Evolutionary conservation across 1,140 invertebrate species (phyloP), one percentile per base, ranked within the genome.

Genomic region (Patella vulgata): DNA sequence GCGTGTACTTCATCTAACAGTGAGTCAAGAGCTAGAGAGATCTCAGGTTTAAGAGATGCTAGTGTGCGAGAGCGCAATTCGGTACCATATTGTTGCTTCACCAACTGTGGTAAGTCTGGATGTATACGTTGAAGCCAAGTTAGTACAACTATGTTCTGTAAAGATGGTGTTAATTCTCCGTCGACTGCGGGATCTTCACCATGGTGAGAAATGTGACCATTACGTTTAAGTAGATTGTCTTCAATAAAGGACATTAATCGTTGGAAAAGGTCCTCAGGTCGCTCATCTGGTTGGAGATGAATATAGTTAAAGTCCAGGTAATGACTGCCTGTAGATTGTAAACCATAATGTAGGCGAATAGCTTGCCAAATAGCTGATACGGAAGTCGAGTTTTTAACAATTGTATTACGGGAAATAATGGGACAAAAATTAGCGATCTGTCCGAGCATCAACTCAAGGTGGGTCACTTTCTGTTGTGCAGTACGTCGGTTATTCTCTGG

Each of bases 241-340:
- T 66, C 66, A 47, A 69, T 25, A 42, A 71, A 71, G 3, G 68
- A 47, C 0, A 46, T 59, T 19, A 68, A 21, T 36, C 59, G 47
- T 40, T 71, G 66, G 51, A 31, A 74, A 14, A 71, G 42, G 56
- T 74, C 70, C 25, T 63, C 61, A 8, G 63, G 56, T 39, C 58
- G 8, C 25, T 74, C 59, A 25, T 47, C 43, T 0, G 61, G 59
- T 46, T 68, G 60, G 23, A 66, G 47, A 30, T 58, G 33, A 17
- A 75, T 63, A n/a, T n/a, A n/a, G n/a, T n/a, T n/a, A n/a, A 70
- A 61, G 14, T 75, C 67, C 0, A 70, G 25, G 42, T 72, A 75
- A 43, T 70, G 67, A 14, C n/a, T 19, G 1, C 71, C 71, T n/a
- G n/a, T n/a, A n/a, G n/a, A n/a, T n/a, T n/a, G n/a, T n/a, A n/a